Conservation (phyloP, 2,797 vertebrate genomes). For the Pipistrellus pipistrellus region DNA sequence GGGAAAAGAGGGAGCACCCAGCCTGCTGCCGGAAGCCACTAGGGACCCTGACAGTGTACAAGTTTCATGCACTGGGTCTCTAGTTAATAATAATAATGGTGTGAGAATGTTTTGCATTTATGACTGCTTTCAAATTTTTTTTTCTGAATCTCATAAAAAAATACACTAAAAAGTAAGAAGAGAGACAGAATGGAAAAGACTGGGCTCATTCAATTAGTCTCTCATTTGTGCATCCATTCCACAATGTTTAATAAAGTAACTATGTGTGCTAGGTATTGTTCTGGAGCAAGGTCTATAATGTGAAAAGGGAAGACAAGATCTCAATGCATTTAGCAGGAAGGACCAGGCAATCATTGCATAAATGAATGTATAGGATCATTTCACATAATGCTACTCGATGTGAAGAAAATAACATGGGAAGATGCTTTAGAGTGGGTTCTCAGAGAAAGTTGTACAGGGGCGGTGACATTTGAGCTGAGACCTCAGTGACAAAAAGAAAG, state of each 20-base stretch:
- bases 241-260: slow-evolving; percentile 34
- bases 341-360: neutral
- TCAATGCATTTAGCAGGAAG: neutral
- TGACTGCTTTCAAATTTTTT: slow-evolving; percentile 6
- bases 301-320: neutral
- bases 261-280: neutral
- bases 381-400: neutral
- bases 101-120: slow-evolving; percentile 17
- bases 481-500: neutral
- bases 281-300: neutral
- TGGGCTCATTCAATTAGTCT: neutral
- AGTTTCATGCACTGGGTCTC: no score
- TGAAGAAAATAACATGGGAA: slow-evolving; percentile 4
- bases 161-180: neutral
- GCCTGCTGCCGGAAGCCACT: no score
- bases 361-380: slow-evolving; percentile 53
- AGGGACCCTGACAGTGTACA: no score
- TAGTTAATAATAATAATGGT: neutral
- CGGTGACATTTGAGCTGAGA: neutral
- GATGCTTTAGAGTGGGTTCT: neutral
- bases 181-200: slow-evolving; percentile 12
- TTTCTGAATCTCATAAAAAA: neutral
- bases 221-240: neutral
- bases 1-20: no score
- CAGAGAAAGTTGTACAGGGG: neutral